Conservation (phyloP, 1,140 invertebrate genomes). For the Hypothenemus hampei region DNA sequence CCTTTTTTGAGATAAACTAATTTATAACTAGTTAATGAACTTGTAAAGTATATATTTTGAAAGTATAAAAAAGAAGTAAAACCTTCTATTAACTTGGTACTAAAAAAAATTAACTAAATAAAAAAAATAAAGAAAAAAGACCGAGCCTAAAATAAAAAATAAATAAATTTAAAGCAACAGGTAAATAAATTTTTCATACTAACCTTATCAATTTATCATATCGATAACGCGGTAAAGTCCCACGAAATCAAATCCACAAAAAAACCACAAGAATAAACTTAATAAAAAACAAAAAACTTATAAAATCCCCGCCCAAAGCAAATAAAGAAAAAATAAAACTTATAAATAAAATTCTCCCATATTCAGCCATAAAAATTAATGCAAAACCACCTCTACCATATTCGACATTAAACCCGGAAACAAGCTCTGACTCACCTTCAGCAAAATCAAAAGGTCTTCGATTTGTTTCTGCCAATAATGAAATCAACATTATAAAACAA, state of each 20-base stretch:
- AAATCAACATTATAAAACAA: slow-evolving; percentile 53
- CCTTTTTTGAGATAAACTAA: slow-evolving; percentile 51
- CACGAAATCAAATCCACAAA: slow-evolving; percentile 56
- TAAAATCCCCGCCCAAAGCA: slow-evolving; percentile 49
- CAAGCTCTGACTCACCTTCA: slow-evolving; percentile 68
- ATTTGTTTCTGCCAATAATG: slow-evolving; percentile 64
- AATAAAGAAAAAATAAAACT: slow-evolving; percentile 52
- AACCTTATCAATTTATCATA: slow-evolving; percentile 60
- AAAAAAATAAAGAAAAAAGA: slow-evolving; percentile 48
- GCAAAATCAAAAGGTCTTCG: slow-evolving; percentile 74
- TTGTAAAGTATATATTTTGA: slow-evolving; percentile 61
- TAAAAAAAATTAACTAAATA: slow-evolving; percentile 43
- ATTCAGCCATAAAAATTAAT: slow-evolving; percentile 68
- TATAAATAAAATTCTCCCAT: slow-evolving; percentile 65
- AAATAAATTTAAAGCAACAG: slow-evolving; percentile 51
- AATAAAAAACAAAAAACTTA: slow-evolving; percentile 50
- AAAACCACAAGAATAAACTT: slow-evolving; percentile 49
- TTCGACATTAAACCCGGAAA: slow-evolving; percentile 72
- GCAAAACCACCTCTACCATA: slow-evolving; percentile 64
- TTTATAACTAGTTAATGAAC: slow-evolving; percentile 52
- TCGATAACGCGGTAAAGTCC: slow-evolving; percentile 52
- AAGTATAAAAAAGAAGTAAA: slow-evolving; percentile 56
- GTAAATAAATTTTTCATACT: slow-evolving; percentile 53
- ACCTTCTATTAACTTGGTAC: slow-evolving; percentile 53
- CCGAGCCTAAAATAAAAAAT: slow-evolving; percentile 46